These are phyloP conservation scores for Leptinotarsa haldemani DNA, from an alignment of 2,888 invertebrate species.

Conservation along the genomic window DNA sequence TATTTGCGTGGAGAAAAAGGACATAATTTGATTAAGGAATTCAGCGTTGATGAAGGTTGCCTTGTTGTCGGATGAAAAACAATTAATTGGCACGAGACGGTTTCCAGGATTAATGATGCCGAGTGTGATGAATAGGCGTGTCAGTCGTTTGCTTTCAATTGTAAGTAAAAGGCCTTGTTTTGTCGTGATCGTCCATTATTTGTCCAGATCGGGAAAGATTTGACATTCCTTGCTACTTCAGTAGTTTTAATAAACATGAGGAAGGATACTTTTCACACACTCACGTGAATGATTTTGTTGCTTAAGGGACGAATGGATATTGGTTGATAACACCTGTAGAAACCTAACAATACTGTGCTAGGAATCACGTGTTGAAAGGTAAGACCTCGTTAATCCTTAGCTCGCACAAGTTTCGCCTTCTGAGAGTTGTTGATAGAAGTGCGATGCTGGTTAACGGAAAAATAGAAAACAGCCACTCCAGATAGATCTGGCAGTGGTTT, in stretches of 20 bases:
- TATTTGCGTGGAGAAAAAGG: constrained; percentile 9
- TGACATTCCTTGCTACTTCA: too few relatives aligned
- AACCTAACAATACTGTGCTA: too few relatives aligned
- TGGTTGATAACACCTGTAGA: too few relatives aligned
- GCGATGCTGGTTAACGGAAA: too few relatives aligned
- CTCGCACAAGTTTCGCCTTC: too few relatives aligned
- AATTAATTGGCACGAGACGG: neutral
- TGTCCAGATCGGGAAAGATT: neutral
- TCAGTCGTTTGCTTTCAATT: neutral
- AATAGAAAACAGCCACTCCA: too few relatives aligned
- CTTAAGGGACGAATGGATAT: too few relatives aligned
- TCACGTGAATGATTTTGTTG: too few relatives aligned
- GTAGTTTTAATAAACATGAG: neutral
- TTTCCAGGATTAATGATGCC: neutral
- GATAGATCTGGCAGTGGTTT: too few relatives aligned
- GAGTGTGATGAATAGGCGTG: constrained; percentile 1
- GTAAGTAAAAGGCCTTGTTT: neutral
- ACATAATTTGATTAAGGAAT: constrained; percentile 7
- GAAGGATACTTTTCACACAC: neutral
- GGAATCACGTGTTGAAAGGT: too few relatives aligned
- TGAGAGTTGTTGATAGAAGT: too few relatives aligned
- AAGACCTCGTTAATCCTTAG: too few relatives aligned
- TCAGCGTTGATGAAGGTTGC: constrained; percentile 3
- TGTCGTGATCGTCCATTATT: neutral
- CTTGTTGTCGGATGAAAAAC: constrained; percentile 3